These are phyloP conservation scores for Lemur catta DNA, from an alignment of 2,797 vertebrate species.

Conservation along the genomic window DNA sequence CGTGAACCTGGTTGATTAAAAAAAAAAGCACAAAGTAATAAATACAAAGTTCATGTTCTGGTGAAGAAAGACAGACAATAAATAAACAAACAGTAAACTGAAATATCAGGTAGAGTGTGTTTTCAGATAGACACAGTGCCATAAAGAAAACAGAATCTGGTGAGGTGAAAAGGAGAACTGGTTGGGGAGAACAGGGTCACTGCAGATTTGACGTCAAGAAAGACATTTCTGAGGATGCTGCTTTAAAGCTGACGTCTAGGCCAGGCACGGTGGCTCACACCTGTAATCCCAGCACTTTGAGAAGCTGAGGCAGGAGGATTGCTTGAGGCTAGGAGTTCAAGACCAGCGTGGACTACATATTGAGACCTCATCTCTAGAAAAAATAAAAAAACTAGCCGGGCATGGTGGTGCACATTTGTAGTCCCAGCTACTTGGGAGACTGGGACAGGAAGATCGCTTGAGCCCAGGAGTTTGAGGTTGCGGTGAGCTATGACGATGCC, in stretches of 20 bases:
- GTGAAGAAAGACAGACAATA: neutral
- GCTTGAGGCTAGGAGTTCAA: neutral
- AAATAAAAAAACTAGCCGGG: neutral
- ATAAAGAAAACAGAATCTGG: neutral
- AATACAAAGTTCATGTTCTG: neutral
- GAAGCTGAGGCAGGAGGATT: neutral
- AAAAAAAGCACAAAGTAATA: neutral
- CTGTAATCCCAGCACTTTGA: neutral
- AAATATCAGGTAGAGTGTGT: neutral
- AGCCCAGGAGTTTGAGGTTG: neutral
- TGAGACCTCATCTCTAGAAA: neutral
- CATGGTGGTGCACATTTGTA: neutral
- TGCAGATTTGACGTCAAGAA: neutral
- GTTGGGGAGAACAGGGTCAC: neutral
- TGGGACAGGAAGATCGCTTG: neutral
- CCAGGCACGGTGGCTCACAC: too few species aligned
- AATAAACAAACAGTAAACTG: neutral
- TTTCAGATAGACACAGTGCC: neutral
- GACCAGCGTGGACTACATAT: neutral
- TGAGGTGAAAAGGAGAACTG: neutral
- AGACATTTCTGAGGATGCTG: neutral
- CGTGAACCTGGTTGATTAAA: neutral
- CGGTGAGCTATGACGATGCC: neutral
- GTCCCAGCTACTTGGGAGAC: neutral
- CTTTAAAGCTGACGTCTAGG: neutral